A percentile compares a stretch with the other conserved stretches of the same genome.
These are phyloP conservation scores for Harlomillsia oculata DNA, from an alignment of 1,140 invertebrate genomes.

Conservation along the genomic window DNA sequence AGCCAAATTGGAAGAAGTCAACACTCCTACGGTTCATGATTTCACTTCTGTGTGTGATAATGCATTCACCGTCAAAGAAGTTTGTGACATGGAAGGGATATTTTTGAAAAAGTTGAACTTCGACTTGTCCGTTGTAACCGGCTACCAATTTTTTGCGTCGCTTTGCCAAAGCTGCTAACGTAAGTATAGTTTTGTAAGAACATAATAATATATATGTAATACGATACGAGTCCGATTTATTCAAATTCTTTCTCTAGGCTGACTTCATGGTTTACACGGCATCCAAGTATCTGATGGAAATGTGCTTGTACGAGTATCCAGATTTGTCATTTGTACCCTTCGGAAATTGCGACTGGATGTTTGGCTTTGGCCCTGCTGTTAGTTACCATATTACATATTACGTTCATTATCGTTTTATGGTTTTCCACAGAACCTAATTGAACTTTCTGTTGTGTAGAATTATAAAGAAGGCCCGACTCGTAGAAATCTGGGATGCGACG, in stretches of 20 bases:
- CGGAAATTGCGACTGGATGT: slow-evolving; percentile 63
- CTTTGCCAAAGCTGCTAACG: slow-evolving; percentile 62
- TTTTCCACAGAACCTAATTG: too few relatives aligned
- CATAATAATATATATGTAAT: slow-evolving; percentile 10
- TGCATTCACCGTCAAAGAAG: slow-evolving; percentile 67
- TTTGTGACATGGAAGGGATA: slow-evolving; percentile 71
- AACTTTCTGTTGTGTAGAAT: slow-evolving; percentile 28
- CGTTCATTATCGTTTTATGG: too few relatives aligned
- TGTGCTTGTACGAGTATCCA: slow-evolving; percentile 70
- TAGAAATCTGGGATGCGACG: slow-evolving; percentile 41
- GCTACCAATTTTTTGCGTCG: slow-evolving; percentile 77
- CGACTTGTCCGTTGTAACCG: slow-evolving; percentile 70
- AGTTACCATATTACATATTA: slow-evolving; percentile 16
- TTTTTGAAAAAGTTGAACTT: slow-evolving; percentile 68
- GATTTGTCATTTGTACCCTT: slow-evolving; percentile 71
- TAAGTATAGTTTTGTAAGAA: slow-evolving; percentile 38
- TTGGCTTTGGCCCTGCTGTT: slow-evolving; percentile 57
- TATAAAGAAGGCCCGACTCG: slow-evolving; percentile 28
- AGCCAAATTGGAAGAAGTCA: slow-evolving; percentile 93
- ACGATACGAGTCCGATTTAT: slow-evolving; percentile 27
- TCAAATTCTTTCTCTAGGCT: slow-evolving; percentile 42
- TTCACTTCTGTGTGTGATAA: slow-evolving; percentile 89
- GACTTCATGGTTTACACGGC: slow-evolving; percentile 75
- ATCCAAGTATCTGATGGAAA: slow-evolving; percentile 88
- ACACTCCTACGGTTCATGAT: slow-evolving; percentile 73